A percentile compares a stretch with the other conserved stretches of the same genome.
Evolutionary conservation across 2,888 invertebrate species (phyloP).

Genomic region (Macaria liturata): DNA sequence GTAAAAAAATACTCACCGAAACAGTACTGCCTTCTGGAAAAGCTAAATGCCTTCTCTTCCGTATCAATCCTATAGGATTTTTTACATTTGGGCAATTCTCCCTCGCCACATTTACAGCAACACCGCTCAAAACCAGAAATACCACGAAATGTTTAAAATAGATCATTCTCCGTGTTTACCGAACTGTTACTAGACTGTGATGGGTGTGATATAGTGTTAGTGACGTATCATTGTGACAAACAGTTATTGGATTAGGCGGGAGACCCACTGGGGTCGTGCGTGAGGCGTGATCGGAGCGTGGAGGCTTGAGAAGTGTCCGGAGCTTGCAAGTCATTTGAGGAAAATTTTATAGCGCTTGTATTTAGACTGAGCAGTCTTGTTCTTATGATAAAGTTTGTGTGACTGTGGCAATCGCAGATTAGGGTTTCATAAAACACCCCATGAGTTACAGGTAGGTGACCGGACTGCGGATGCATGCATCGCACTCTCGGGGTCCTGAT

Average conservation of each 20-base stretch:
- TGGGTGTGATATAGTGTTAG: conserved; percentile 1
- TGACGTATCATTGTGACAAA: conserved; percentile 14
- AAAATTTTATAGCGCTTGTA: background rate
- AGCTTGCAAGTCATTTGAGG: background rate
- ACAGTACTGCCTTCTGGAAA: conserved; percentile 48
- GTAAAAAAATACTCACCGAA: conserved; percentile 41
- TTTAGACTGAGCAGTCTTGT: background rate
- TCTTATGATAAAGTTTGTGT: too few species aligned
- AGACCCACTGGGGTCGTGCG: conserved; percentile 6
- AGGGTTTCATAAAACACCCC: too few species aligned
- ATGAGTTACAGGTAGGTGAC: too few species aligned
- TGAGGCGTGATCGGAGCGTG: conserved; percentile 14
- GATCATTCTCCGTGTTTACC: conserved; percentile 21
- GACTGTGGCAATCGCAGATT: too few species aligned
- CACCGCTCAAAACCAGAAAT: conserved; percentile 22
- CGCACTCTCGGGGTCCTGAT: too few species aligned
- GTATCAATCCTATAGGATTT: conserved; percentile 38
- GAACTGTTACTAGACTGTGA: conserved; percentile 9
- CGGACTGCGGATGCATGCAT: too few species aligned
- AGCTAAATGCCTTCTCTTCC: conserved; percentile 49
- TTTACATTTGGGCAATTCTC: conserved; percentile 48
- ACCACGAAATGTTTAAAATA: conserved; percentile 15
- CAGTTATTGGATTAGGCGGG: conserved; percentile 6
- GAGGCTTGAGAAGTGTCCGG: background rate
- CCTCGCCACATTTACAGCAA: conserved; percentile 10